phyloP scores from a whole-genome alignment of 1,140 invertebrate genomes.

The Drosophila saltans region DNA sequence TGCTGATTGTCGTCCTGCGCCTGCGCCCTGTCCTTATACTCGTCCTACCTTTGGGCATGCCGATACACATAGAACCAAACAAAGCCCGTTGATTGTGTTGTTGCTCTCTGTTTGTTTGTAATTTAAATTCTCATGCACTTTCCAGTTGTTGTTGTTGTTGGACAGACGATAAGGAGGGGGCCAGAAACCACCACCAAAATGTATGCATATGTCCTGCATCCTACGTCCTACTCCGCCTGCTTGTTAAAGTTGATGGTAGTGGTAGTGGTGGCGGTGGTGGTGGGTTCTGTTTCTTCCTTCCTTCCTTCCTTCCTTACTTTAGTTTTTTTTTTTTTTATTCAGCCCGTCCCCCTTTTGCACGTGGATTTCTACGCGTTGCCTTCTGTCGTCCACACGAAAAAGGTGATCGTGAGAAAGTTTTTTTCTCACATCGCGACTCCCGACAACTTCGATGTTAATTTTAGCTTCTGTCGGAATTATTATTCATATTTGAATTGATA shows the following conservation, averaged over 20 bases:
- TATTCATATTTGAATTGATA: constrained; percentile 78
- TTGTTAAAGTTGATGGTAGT: constrained; percentile 33
- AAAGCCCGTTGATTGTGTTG: constrained; percentile 57
- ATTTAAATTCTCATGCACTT: constrained; percentile 80
- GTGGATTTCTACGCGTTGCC: constrained; percentile 72
- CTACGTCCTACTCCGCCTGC: constrained; percentile 71
- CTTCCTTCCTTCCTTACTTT: constrained; percentile 43
- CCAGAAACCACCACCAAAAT: constrained; percentile 42
- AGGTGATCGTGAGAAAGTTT: constrained; percentile 82
- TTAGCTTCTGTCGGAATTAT: constrained; percentile 71
- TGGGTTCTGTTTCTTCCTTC: constrained; percentile 47
- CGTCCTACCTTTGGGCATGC: constrained; percentile 46
- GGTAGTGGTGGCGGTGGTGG: constrained; percentile 40
- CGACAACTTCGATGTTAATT: constrained; percentile 63
- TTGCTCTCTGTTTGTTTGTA: constrained; percentile 61
- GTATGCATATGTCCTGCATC: constrained; percentile 40
- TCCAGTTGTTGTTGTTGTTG: constrained; percentile 18
- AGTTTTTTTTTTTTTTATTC: background rate
- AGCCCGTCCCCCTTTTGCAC: constrained; percentile 81
- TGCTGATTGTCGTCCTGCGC: constrained; percentile 34
- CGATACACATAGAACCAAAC: constrained; percentile 51
- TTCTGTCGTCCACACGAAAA: constrained; percentile 45
- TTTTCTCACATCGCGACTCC: constrained; percentile 70
- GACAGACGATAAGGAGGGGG: constrained; percentile 38
- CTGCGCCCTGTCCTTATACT: constrained; percentile 24